Conservation (phyloP, 2,797 vertebrate species). For the Carcharodon carcharias region DNA sequence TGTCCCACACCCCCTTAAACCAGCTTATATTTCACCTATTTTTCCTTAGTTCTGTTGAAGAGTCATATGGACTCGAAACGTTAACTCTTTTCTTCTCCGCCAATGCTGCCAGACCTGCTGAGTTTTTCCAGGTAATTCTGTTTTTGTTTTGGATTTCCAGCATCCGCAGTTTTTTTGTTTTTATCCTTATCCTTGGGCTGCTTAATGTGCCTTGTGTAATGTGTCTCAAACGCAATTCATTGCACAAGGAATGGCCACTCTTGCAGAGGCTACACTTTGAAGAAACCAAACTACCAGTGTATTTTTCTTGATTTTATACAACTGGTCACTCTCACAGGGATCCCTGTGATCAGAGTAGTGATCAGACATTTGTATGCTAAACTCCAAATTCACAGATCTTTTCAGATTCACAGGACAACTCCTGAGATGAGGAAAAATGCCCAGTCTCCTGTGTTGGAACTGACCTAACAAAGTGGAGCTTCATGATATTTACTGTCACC, state of each 20-base stretch:
- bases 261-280: not conserved
- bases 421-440: not conserved
- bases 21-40: too few species aligned
- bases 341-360: not conserved
- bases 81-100: too few species aligned
- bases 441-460: not conserved
- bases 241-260: not conserved
- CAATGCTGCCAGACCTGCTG: too few species aligned
- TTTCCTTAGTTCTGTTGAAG: too few species aligned
- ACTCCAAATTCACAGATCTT: not conserved
- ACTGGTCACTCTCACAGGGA: not conserved
- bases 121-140: too few species aligned
- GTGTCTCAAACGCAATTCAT: not conserved
- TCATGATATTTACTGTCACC: too few species aligned
- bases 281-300: not conserved
- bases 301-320: not conserved
- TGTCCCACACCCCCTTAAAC: too few species aligned
- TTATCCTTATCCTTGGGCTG: not conserved
- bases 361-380: not conserved
- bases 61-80: too few species aligned
- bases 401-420: not conserved
- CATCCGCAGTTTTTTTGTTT: too few species aligned
- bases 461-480: not conserved
- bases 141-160: too few species aligned
- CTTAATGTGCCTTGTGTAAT: not conserved